Base-by-base conservation (phyloP, 2,113 vertebrate genomes). In the Trinectes maculatus region DNA sequence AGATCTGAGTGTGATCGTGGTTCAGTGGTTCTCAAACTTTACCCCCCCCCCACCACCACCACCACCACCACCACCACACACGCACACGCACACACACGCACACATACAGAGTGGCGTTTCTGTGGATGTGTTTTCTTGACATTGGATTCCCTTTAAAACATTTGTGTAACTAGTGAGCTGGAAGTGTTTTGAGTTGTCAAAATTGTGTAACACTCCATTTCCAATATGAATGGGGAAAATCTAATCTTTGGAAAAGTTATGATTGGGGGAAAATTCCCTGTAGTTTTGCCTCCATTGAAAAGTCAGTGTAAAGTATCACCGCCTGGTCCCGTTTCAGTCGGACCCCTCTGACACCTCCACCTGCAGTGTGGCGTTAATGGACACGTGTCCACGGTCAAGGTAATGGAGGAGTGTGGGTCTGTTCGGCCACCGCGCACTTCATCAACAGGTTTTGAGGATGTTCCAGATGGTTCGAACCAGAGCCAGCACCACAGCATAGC, bases 361-460 rank as follows among this genome's bases (percentile, higher is more conserved):
- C 34, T 61, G 54, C 15, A 43, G 51, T 10, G 33, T 42, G 39
- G 16, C 63, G 66, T 77, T 56, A 77, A 80, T 69, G 72, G 64
- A 66, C 16, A 68, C 22, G 29, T 6, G 28, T 36, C 62, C 19
- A 2, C 26, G 4, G 60, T 26, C 37, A 22, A 37, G 54, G 26
- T n/a, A 16, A 24, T 22, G 56, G 60, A 37, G 51, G 60, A 52
- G 29, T 37, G 22, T 2, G 8, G 6, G 16, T 16, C 33, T 33
- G 57, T 24, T 16, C 19, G n/a, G n/a, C n/a, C n/a, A 6, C 33
- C 31, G 74, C 44, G 4, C 63, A 52, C 49, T 44, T 57, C 33
- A 79, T 84, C 86, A 88, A 86, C 86, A 88, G 77, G 84, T 87
- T 77, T 47, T 4, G 11, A 49, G 59, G 24, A 34, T 39, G 33